Conservation (phyloP, 2,113 vertebrate species). For the Leptosomus discolor region DNA sequence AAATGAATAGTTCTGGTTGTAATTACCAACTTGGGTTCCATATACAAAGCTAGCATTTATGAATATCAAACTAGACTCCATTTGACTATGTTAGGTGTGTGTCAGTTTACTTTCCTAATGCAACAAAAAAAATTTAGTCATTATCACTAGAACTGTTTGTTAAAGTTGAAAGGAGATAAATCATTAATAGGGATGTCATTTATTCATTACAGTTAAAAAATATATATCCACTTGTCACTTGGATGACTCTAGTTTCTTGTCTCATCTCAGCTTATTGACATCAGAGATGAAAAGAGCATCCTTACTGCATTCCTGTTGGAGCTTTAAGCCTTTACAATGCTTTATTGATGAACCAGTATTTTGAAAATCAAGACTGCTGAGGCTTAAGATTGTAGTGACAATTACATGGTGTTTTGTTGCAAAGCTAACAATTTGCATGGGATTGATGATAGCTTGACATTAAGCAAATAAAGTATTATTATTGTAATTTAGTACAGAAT, state of each 20-base stretch:
- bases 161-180: slow-evolving; percentile 49
- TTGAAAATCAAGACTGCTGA: slow-evolving; percentile 47
- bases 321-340: slow-evolving; percentile 48
- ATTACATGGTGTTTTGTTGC: slow-evolving; percentile 26
- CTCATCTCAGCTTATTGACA: slow-evolving; percentile 55
- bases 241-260: slow-evolving; percentile 24
- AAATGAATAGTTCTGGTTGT: slow-evolving; percentile 15
- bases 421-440: slow-evolving; percentile 52
- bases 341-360: slow-evolving; percentile 60
- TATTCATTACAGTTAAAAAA: slow-evolving; percentile 53
- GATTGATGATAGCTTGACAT: slow-evolving; percentile 44
- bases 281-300: slow-evolving; percentile 49
- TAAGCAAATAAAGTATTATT: slow-evolving; percentile 52
- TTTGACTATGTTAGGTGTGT: neutral
- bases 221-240: slow-evolving; percentile 30
- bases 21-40: slow-evolving; percentile 18
- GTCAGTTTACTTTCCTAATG: slow-evolving; percentile 14
- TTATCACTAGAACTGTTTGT: slow-evolving; percentile 50
- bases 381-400: slow-evolving; percentile 45
- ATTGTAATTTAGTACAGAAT: slow-evolving; percentile 33
- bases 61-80: slow-evolving; percentile 1
- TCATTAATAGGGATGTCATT: slow-evolving; percentile 56
- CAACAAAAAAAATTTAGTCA: neutral
- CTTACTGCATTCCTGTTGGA: neutral
- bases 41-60: slow-evolving; percentile 33